Conservation (phyloP, 2,797 vertebrate species). For the Sebastes wilsoni region DNA sequence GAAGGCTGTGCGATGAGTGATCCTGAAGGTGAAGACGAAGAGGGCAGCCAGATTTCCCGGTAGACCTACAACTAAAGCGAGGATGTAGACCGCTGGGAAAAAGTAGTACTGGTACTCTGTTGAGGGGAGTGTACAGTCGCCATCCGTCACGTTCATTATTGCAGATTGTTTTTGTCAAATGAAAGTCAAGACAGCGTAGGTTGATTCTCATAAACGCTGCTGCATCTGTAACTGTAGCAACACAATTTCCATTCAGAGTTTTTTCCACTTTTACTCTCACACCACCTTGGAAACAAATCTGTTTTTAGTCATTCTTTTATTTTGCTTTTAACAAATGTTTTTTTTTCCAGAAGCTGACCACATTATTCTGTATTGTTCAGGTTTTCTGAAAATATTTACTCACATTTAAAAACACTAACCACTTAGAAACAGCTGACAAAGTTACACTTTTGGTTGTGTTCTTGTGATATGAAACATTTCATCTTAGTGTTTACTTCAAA, state of each 20-base stretch:
- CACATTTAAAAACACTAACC: neutral
- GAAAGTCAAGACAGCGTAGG: neutral
- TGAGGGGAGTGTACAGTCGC: conserved; percentile 17
- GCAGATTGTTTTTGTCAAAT: neutral
- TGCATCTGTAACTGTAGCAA: conserved; percentile 25
- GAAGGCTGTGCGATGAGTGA: conserved; percentile 67
- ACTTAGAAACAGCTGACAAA: neutral
- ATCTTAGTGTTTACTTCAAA: neutral
- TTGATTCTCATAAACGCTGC: conserved; percentile 6
- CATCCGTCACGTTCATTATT: conserved; percentile 48
- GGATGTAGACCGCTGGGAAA: conserved; percentile 78
- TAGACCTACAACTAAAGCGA: conserved; percentile 82
- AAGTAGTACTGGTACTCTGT: conserved; percentile 81
- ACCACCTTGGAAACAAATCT: neutral
- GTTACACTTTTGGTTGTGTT: neutral
- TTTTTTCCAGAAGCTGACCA: neutral
- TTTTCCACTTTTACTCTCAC: conserved; percentile 23
- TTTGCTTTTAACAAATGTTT: neutral
- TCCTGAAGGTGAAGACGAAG: conserved; percentile 72
- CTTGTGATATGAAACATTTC: neutral
- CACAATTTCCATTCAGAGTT: conserved; percentile 46
- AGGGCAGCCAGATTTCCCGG: conserved; percentile 79
- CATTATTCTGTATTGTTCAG: neutral
- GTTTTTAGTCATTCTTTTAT: neutral
- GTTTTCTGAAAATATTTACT: neutral